These are phyloP conservation scores for Brachyhypopomus gauderio DNA, from an alignment of 2,113 vertebrate genomes.

Conservation along the genomic window DNA sequence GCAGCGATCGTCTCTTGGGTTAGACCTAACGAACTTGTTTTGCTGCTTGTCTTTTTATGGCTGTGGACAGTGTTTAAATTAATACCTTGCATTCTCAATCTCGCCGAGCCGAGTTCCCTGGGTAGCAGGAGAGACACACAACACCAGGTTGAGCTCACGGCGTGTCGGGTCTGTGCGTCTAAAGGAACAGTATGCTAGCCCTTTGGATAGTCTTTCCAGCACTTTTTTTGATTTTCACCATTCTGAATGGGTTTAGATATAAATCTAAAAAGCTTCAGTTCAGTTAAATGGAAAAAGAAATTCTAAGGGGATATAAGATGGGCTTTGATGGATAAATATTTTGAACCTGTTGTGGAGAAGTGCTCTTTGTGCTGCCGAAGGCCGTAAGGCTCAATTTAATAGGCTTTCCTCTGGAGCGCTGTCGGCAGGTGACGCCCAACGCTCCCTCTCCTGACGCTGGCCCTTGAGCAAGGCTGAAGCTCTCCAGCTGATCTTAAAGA, in stretches of 20 bases:
- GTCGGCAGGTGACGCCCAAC: background rate
- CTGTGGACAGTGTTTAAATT: background rate
- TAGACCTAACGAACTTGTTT: slow-evolving; percentile 10
- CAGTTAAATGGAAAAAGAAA: background rate
- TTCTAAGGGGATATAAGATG: background rate
- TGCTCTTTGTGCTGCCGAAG: too few relatives aligned
- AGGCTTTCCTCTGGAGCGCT: background rate
- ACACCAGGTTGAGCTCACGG: slow-evolving; percentile 39
- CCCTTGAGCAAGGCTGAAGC: background rate
- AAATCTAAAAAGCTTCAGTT: slow-evolving; percentile 7
- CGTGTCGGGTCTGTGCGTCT: slow-evolving; percentile 59
- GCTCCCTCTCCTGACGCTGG: too few relatives aligned
- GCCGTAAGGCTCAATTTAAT: background rate
- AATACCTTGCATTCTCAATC: background rate
- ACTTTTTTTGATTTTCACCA: slow-evolving; percentile 10
- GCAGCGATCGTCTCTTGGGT: background rate
- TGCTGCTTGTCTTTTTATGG: background rate
- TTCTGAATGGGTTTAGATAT: slow-evolving; percentile 14
- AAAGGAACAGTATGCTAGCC: slow-evolving; percentile 29
- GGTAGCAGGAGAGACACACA: slow-evolving; percentile 7
- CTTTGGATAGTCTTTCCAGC: slow-evolving; percentile 15
- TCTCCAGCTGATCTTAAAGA: background rate
- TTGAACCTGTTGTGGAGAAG: background rate
- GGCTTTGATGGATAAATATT: background rate
- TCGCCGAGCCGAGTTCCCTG: background rate